Base-by-base conservation (phyloP, 2,113 vertebrate genomes). In the Nanorana parkeri region DNA sequence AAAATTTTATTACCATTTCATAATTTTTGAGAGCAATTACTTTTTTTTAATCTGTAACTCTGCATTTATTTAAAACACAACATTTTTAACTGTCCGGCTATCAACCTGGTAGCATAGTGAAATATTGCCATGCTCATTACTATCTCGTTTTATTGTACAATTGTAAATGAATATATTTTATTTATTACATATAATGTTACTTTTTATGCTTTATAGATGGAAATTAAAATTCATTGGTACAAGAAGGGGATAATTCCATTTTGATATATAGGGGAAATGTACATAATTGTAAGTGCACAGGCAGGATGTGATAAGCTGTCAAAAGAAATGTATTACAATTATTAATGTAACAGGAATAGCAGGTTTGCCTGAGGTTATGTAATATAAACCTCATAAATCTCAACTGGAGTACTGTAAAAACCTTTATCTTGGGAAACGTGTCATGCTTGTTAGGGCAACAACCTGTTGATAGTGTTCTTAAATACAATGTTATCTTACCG, bases 361-460 rank as follows among this genome's bases (percentile, higher is more conserved):
- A 36, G 52, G 11, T 58, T 52, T 66, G 65, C 77, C 77, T 79
- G 3, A 58, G 77, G 65, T 52, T 58, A 26, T 68, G 77, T 68
- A 68, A 68, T 68, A 79, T 79, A 68, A 68, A 29, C 52, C 29
- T 36, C 65, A 79, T 68, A 28, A 68, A 79, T 68, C 77, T 79
- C 68, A 36, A 52, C 13, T 19, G 4, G 72, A 32, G 32, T 61
- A 61, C 55, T 41, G 28, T 21, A 74, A n/a, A 73, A 58, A 32
- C 41, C 55, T 29, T 61, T 36, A 29, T 61, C 29, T 56, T 75
- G 20, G 29, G 55, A 7, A 6, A 41, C 21, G 26, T 60, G 72
- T 61, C 29, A 73, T 5, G 41, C 55, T 32, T 41, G 28, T 75
- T 75, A 60, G 28, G 21, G n/a, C 72, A 60, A 56, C 28, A 75